A percentile compares a stretch with the other conserved stretches of the same genome.
Conservation (phyloP, 2,113 vertebrate genomes). For the Aspiorhynchus laticeps region DNA sequence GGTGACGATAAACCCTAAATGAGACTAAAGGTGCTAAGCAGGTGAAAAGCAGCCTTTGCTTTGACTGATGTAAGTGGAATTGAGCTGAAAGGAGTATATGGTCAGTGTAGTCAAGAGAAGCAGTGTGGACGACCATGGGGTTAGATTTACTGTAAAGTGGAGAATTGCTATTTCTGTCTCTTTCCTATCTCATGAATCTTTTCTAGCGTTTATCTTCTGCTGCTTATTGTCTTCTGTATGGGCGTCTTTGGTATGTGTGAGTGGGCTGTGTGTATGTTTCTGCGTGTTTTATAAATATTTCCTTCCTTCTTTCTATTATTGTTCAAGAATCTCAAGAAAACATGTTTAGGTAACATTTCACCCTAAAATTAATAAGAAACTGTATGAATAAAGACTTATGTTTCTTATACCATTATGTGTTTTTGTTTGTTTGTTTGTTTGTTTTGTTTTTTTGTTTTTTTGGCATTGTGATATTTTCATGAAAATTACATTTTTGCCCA, state of each 20-base stretch:
- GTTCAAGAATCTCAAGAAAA: not conserved
- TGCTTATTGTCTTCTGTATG: not conserved
- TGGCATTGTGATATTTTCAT: not conserved
- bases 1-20: constrained; percentile 36
- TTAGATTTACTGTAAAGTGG: constrained; percentile 15
- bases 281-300: constrained; percentile 14
- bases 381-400: not conserved
- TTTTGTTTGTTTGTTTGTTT: not conserved
- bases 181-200: constrained; percentile 11
- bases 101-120: not conserved
- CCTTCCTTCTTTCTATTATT: not conserved
- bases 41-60: constrained; percentile 8
- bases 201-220: not conserved
- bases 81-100: not conserved
- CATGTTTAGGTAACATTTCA: not conserved
- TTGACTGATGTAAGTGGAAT: constrained; percentile 17
- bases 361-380: not conserved
- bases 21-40: constrained; percentile 32
- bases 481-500: not conserved
- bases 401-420: not conserved
- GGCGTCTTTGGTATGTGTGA: not conserved
- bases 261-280: constrained; percentile 29
- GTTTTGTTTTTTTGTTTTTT: not conserved
- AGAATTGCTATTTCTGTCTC: constrained; percentile 1
- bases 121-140: not conserved